Percentiles rank a stretch among this genome's conserved stretches.
phyloP scores from a whole-genome alignment of 2,797 vertebrate genomes.

The Bradypodion pumilum region DNA sequence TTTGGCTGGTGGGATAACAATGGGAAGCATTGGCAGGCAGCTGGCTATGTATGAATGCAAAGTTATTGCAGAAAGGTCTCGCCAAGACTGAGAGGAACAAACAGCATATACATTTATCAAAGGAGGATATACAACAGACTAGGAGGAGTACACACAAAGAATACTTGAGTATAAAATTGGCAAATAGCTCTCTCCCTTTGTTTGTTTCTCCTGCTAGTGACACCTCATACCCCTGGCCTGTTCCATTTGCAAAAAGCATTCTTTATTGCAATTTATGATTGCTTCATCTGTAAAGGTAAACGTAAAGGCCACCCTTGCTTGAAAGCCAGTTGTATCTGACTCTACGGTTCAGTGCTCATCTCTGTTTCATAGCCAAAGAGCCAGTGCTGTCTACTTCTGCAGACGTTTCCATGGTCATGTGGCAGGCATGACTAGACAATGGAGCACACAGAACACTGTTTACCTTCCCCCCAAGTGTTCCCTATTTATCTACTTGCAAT shows the following conservation, averaged over 20 bases:
- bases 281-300: constrained; percentile 77
- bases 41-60: constrained; percentile 95
- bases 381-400: no score
- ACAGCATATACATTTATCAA: constrained; percentile 61
- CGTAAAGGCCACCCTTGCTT: no score
- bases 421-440: no score
- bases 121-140: constrained; percentile 60
- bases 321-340: no score
- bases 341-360: no score
- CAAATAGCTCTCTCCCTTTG: constrained; percentile 65
- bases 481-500: no score
- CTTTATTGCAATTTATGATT: constrained; percentile 85
- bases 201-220: constrained; percentile 26
- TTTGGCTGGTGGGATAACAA: constrained; percentile 96
- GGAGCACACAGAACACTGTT: no score
- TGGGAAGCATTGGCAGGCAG: constrained; percentile 96
- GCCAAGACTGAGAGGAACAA: constrained; percentile 84
- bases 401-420: no score
- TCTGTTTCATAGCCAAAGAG: no score
- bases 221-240: background rate
- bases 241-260: constrained; percentile 62
- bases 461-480: no score
- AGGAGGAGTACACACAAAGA: constrained; percentile 61
- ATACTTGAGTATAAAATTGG: constrained; percentile 74
- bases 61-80: constrained; percentile 88